These are phyloP conservation scores for Nothocercus nigrocapillus DNA, from an alignment of 2,113 vertebrate species.

Conservation along the genomic window DNA sequence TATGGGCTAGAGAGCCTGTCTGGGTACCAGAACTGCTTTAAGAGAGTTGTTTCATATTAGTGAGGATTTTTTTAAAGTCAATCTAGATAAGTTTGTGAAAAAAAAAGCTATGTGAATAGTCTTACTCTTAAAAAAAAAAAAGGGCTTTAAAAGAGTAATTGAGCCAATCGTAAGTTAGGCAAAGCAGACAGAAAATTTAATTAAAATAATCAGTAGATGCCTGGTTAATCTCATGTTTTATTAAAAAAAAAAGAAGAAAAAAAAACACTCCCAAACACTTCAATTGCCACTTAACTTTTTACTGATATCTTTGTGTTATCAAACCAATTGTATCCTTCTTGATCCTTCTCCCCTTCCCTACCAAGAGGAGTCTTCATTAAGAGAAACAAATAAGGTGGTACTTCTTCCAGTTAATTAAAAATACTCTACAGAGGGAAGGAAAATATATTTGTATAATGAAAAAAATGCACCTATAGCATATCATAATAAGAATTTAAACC, in stretches of 20 bases:
- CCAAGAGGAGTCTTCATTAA: background rate
- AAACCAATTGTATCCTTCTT: background rate
- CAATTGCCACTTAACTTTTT: background rate
- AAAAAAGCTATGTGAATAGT: background rate
- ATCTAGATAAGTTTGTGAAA: background rate
- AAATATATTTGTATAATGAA: background rate
- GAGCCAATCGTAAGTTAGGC: background rate
- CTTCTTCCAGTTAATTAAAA: background rate
- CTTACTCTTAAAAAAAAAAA: background rate
- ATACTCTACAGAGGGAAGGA: slow-evolving; percentile 14
- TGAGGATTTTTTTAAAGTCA: background rate
- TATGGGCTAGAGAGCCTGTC: background rate
- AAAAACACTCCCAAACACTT: background rate
- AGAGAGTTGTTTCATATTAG: background rate
- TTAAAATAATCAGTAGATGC: background rate
- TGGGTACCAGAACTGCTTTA: background rate
- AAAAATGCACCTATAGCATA: background rate
- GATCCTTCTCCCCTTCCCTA: background rate
- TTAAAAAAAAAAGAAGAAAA: too few relatives aligned
- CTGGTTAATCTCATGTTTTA: background rate
- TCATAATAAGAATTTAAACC: background rate
- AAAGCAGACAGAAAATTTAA: background rate
- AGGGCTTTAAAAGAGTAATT: background rate
- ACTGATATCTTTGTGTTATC: background rate
- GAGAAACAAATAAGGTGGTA: background rate